Evolutionary conservation across 2,888 invertebrate species (phyloP).

Genomic region (Cantharis rustica): DNA sequence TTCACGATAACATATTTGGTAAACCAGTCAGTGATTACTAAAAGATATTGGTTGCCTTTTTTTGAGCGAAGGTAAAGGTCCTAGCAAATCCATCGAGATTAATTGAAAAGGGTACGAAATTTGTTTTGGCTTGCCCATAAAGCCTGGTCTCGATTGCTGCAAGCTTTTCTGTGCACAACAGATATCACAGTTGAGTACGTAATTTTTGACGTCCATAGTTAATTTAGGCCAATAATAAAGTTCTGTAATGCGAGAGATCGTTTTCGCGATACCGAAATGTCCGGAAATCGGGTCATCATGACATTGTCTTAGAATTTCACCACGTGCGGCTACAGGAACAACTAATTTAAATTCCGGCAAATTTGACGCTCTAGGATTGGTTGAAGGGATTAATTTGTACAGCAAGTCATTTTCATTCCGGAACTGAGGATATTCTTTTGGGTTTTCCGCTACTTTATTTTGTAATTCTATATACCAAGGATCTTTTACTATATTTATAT

Average conservation of each 20-base stretch:
- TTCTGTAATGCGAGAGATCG: conserved; percentile 27
- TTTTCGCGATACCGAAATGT: conserved; percentile 35
- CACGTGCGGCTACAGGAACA: conserved; percentile 23
- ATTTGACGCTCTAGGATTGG: not conserved
- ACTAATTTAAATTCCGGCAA: conserved; percentile 35
- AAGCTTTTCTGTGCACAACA: not conserved
- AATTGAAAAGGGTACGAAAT: not conserved
- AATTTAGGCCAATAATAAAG: conserved; percentile 33
- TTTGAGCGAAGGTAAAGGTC: conserved; percentile 9
- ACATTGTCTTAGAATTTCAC: conserved; percentile 10
- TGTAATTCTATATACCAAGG: no score
- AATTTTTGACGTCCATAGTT: conserved; percentile 6
- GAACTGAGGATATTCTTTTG: no score
- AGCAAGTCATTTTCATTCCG: no score
- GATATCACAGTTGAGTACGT: not conserved
- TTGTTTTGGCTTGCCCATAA: not conserved
- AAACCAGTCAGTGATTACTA: not conserved
- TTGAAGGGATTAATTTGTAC: no score
- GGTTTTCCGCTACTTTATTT: no score
- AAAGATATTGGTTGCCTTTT: conserved; percentile 9
- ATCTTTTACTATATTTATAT: no score
- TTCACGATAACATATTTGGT: no score
- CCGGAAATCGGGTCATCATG: conserved; percentile 27
- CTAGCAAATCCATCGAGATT: not conserved
- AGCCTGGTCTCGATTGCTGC: not conserved